Evolutionary conservation across 2,888 invertebrate species (phyloP).

Genomic region (Ditylenchus weischeri): DNA sequence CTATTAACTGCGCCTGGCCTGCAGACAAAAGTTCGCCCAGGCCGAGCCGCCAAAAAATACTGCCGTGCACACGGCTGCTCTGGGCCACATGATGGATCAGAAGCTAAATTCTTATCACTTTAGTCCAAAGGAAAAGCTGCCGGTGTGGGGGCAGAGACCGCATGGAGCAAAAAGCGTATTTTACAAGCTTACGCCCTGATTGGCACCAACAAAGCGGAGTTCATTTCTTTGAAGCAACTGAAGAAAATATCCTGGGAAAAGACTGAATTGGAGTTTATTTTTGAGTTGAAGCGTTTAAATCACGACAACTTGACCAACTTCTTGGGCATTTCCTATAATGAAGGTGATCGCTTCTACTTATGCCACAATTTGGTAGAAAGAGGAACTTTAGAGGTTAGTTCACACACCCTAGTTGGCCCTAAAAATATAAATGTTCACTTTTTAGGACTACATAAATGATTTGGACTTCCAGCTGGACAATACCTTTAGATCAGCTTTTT

Average conservation of each 20-base stretch:
- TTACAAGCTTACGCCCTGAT: slow-evolving; percentile 47
- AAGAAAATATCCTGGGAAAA: slow-evolving; percentile 45
- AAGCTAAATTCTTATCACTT: not conserved
- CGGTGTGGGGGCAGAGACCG: slow-evolving; percentile 23
- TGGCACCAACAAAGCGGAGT: slow-evolving; percentile 49
- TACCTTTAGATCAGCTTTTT: slow-evolving; percentile 55
- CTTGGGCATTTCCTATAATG: slow-evolving; percentile 52
- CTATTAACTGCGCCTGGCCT: too few relatives aligned
- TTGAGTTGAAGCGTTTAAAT: slow-evolving; percentile 47
- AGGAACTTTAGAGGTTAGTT: slow-evolving; percentile 43
- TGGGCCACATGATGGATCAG: not conserved
- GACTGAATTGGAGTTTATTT: slow-evolving; percentile 42
- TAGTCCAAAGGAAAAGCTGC: slow-evolving; percentile 36
- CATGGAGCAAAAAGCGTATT: slow-evolving; percentile 35
- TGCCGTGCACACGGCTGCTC: slow-evolving; percentile 7
- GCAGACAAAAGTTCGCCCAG: too few relatives aligned
- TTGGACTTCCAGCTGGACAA: slow-evolving; percentile 51
- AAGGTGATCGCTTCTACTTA: slow-evolving; percentile 43
- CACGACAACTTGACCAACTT: slow-evolving; percentile 53
- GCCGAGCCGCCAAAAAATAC: not conserved
- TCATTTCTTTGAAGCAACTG: slow-evolving; percentile 41
- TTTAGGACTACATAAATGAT: slow-evolving; percentile 48
- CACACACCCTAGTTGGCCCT: not conserved
- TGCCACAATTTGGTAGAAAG: slow-evolving; percentile 50
- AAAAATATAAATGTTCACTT: not conserved